Conservation (phyloP, 2,888 invertebrate genomes). For the Pachycephus smyrnensis region DNA sequence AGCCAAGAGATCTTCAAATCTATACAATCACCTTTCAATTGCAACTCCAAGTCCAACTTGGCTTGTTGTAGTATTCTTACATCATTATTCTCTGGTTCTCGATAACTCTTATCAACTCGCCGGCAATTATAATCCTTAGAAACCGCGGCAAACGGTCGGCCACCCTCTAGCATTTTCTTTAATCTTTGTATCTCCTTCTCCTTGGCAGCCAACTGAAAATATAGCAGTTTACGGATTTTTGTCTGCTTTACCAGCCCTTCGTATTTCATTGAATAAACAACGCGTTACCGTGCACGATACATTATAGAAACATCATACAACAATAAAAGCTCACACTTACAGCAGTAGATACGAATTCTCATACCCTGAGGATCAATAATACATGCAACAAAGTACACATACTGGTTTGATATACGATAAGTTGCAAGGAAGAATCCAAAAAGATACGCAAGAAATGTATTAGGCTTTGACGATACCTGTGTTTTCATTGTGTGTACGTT, state of each 20-base stretch:
- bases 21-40: conserved; percentile 67
- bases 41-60: conserved; percentile 71
- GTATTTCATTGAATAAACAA: neutral
- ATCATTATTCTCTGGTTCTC: conserved; percentile 61
- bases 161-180: conserved; percentile 78
- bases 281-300: neutral
- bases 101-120: conserved; percentile 66
- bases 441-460: conserved; percentile 15
- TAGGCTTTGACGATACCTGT: conserved; percentile 50
- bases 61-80: conserved; percentile 72
- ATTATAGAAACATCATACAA: neutral
- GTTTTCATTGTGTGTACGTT: conserved; percentile 52
- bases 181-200: conserved; percentile 80
- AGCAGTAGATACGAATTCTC: neutral
- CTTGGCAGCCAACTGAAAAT: conserved; percentile 53
- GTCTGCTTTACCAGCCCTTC: neutral
- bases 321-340: neutral
- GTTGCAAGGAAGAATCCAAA: conserved; percentile 21
- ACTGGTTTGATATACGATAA: neutral
- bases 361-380: neutral
- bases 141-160: conserved; percentile 74
- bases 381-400: neutral
- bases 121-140: conserved; percentile 76
- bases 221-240: neutral
- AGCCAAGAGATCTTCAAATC: neutral